Evolutionary conservation across 2,888 invertebrate genomes (phyloP).

Genomic region (Drosophila dives): DNA sequence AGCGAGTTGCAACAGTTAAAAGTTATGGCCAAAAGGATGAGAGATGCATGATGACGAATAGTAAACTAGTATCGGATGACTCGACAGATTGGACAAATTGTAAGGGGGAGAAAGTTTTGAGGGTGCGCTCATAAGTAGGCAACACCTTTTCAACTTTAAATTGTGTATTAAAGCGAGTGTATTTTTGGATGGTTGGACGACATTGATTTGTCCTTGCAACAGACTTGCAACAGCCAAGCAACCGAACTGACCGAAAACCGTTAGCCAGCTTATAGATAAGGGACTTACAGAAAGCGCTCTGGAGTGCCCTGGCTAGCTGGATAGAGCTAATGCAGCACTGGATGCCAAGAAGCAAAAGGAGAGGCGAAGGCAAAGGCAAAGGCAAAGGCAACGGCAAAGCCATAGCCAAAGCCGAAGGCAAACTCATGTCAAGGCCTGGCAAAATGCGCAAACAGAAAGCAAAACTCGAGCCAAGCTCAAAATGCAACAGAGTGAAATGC

Average conservation of each 20-base stretch:
- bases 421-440: conserved; percentile 34
- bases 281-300: conserved; percentile 35
- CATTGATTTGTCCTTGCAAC: conserved; percentile 46
- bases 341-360: conserved; percentile 22
- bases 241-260: conserved; percentile 36
- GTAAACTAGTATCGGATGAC: conserved; percentile 47
- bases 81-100: conserved; percentile 37
- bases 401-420: conserved; percentile 36
- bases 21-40: conserved; percentile 24
- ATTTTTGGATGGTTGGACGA: conserved; percentile 22
- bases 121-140: conserved; percentile 31
- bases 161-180: conserved; percentile 14
- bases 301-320: not conserved
- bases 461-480: conserved; percentile 46
- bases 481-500: conserved; percentile 74
- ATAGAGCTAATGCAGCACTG: conserved; percentile 23
- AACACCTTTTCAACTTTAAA: conserved; percentile 18
- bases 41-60: conserved; percentile 60
- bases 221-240: conserved; percentile 1
- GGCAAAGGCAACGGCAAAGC: conserved; percentile 14
- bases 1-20: conserved; percentile 8
- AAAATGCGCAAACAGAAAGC: conserved; percentile 52
- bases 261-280: conserved; percentile 47
- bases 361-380: conserved; percentile 19
- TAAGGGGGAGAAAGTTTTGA: not conserved